Conservation (phyloP, 2,888 invertebrate genomes). For the Perdita meconis region DNA sequence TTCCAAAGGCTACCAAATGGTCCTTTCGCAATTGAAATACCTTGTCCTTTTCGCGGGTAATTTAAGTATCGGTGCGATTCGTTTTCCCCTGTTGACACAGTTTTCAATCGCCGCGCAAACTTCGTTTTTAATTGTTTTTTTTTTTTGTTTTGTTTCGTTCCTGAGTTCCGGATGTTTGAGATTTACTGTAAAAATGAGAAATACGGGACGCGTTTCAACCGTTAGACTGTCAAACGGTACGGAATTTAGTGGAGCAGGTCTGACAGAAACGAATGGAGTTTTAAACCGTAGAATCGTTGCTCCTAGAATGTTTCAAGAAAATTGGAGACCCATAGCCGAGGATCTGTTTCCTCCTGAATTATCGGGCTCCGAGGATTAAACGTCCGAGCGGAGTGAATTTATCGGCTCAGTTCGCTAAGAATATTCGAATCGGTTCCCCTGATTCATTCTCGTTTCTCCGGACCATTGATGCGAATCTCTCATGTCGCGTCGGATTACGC, state of each 20-base stretch:
- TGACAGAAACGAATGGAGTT: no score
- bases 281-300: background rate
- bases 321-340: constrained; percentile 50
- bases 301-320: constrained; percentile 29
- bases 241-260: no score
- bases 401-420: constrained; percentile 46
- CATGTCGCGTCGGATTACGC: background rate
- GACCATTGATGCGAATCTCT: constrained; percentile 46
- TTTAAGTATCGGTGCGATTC: background rate
- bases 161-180: no score
- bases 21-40: constrained; percentile 4
- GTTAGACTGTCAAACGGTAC: no score
- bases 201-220: no score
- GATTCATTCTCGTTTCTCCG: constrained; percentile 36
- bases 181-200: no score
- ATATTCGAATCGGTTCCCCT: constrained; percentile 44
- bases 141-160: no score
- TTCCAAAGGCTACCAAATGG: constrained; percentile 15
- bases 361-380: constrained; percentile 54
- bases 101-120: no score
- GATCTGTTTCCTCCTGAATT: constrained; percentile 44
- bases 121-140: no score
- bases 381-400: constrained; percentile 40
- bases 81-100: no score
- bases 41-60: no score